phyloP scores from a whole-genome alignment of 1,140 invertebrate genomes.

The Drosophila mojavensis region DNA sequence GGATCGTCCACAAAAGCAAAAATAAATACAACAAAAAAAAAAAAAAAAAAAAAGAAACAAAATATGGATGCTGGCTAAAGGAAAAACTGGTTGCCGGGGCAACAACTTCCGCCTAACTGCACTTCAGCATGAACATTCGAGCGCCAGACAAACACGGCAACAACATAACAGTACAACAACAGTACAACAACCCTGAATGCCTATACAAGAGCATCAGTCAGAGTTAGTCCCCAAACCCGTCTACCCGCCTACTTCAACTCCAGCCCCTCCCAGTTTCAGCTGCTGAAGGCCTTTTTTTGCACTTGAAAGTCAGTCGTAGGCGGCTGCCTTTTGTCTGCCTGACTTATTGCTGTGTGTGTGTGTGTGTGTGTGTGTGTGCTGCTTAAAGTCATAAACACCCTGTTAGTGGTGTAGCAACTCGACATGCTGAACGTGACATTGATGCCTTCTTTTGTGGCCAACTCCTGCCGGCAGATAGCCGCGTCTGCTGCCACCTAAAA shows the following conservation, averaged over 20 bases:
- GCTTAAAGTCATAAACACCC: constrained; percentile 79
- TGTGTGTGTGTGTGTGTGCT: constrained; percentile 23
- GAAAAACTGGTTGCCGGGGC: constrained; percentile 49
- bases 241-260: constrained; percentile 2
- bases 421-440: constrained; percentile 81
- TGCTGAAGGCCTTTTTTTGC: constrained; percentile 50
- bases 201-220: constrained; percentile 50
- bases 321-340: constrained; percentile 72
- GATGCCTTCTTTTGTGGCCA: constrained; percentile 74
- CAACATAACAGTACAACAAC: constrained; percentile 5
- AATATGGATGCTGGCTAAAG: constrained; percentile 1
- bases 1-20: not conserved
- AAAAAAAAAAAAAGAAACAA: not conserved
- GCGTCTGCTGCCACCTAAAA: constrained; percentile 27
- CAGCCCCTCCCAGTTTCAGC: not conserved
- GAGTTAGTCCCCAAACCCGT: constrained; percentile 1
- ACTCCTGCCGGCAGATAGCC: constrained; percentile 10
- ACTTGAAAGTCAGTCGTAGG: constrained; percentile 61
- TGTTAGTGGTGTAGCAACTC: constrained; percentile 72
- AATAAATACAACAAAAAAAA: not conserved
- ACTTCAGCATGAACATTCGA: constrained; percentile 65
- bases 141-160: constrained; percentile 23
- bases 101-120: constrained; percentile 76
- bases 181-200: constrained; percentile 25
- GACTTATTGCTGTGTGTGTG: constrained; percentile 2